phyloP scores from a whole-genome alignment of 2,797 vertebrate genomes.

The Poecilia picta region DNA sequence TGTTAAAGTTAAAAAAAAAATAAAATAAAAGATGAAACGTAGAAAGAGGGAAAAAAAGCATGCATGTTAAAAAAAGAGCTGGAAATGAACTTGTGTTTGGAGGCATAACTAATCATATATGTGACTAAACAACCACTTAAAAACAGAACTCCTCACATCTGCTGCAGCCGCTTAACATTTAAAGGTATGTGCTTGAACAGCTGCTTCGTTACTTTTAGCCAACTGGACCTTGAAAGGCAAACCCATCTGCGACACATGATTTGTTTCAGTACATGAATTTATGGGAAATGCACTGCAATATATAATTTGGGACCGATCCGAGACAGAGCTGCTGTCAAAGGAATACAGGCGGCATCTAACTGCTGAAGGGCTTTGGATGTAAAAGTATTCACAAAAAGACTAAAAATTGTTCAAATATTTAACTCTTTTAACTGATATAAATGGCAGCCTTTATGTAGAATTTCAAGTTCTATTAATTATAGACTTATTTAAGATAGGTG shows the following conservation, averaged over 20 bases:
- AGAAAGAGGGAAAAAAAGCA: conserved; percentile 32
- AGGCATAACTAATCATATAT: not conserved
- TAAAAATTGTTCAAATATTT: not conserved
- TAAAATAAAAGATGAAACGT: conserved; percentile 13
- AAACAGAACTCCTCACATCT: conserved; percentile 10
- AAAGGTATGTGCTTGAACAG: conserved; percentile 5
- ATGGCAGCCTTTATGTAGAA: not conserved
- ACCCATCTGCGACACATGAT: conserved; percentile 11
- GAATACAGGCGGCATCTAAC: not conserved
- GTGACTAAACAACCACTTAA: not conserved
- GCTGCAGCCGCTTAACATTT: conserved; percentile 5
- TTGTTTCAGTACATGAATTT: conserved; percentile 11
- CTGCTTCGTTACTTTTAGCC: not conserved
- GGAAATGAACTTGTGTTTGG: conserved; percentile 24
- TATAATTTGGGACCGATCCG: not conserved
- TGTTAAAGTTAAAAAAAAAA: conserved; percentile 31
- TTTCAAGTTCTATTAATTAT: not conserved
- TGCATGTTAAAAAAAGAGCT: conserved; percentile 47
- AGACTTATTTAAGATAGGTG: not conserved
- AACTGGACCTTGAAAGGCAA: not conserved
- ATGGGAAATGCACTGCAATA: not conserved
- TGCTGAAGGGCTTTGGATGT: not conserved
- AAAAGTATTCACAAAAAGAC: not conserved
- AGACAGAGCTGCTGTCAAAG: not conserved
- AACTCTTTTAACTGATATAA: not conserved